Percentiles rank a stretch among this genome's conserved stretches.
Evolutionary conservation across 2,113 vertebrate genomes (phyloP).

Genomic region (Cnemophilus loriae): DNA sequence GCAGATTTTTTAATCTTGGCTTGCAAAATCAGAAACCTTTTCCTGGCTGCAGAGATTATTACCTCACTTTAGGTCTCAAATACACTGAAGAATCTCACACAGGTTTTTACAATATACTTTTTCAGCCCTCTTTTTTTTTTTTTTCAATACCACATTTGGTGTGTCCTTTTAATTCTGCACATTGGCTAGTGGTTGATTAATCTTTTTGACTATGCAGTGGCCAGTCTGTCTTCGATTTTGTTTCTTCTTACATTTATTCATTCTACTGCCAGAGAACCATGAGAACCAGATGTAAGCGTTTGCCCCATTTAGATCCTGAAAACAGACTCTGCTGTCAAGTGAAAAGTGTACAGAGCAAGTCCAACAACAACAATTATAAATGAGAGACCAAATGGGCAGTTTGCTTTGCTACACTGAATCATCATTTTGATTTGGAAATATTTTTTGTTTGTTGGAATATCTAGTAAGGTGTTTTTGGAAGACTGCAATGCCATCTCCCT

Average conservation of each 20-base stretch:
- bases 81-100: background rate
- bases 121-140: background rate
- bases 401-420: background rate
- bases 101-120: background rate
- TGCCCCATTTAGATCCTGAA: background rate
- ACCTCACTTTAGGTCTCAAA: background rate
- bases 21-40: constrained; percentile 3
- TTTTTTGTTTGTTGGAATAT: background rate
- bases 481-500: background rate
- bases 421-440: background rate
- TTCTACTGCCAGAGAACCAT: background rate
- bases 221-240: background rate
- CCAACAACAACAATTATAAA: background rate
- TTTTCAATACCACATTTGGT: background rate
- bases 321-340: background rate
- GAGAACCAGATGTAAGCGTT: background rate
- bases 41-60: background rate
- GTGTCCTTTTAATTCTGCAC: background rate
- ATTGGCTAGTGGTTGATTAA: background rate
- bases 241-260: background rate
- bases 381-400: background rate
- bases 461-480: background rate
- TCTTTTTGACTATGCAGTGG: background rate
- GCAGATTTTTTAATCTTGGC: constrained; percentile 1
- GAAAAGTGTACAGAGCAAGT: background rate